A percentile compares a stretch with the other conserved stretches of the same genome.
These are phyloP conservation scores for Hyppa rectilinea DNA, from an alignment of 2,888 invertebrate species.

Conservation along the genomic window DNA sequence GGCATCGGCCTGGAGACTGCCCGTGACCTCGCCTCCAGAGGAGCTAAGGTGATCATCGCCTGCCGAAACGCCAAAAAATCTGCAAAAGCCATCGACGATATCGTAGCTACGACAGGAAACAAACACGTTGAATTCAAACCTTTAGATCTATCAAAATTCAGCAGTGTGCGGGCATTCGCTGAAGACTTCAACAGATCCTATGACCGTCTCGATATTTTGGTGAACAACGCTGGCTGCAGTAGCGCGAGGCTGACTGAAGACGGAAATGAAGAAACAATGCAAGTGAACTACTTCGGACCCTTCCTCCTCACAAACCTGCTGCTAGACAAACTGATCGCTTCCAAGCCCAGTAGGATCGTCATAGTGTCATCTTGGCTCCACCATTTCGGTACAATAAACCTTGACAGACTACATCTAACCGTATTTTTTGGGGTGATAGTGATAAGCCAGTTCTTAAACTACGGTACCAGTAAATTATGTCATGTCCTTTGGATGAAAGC, in stretches of 20 bases:
- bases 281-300: conserved; percentile 93
- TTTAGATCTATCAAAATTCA: conserved; percentile 88
- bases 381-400: conserved; percentile 86
- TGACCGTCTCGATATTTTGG: conserved; percentile 90
- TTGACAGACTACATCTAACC: conserved; percentile 69
- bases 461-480: conserved; percentile 83
- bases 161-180: conserved; percentile 91
- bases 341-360: conserved; percentile 84
- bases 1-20: conserved; percentile 96
- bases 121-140: conserved; percentile 91
- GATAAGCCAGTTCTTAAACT: conserved; percentile 82
- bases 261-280: conserved; percentile 91
- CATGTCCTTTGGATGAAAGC: conserved; percentile 84
- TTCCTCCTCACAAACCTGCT: conserved; percentile 93
- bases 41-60: conserved; percentile 93
- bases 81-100: conserved; percentile 92
- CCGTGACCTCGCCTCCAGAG: conserved; percentile 92
- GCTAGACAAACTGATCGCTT: conserved; percentile 82
- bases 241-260: conserved; percentile 88
- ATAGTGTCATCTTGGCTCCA: conserved; percentile 83
- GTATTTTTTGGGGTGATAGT: conserved; percentile 63
- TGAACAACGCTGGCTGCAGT: conserved; percentile 92
- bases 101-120: conserved; percentile 93
- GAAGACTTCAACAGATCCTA: conserved; percentile 89
- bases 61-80: conserved; percentile 94